Conservation (phyloP, 2,113 vertebrate species). For the Macquaria ambigua region DNA sequence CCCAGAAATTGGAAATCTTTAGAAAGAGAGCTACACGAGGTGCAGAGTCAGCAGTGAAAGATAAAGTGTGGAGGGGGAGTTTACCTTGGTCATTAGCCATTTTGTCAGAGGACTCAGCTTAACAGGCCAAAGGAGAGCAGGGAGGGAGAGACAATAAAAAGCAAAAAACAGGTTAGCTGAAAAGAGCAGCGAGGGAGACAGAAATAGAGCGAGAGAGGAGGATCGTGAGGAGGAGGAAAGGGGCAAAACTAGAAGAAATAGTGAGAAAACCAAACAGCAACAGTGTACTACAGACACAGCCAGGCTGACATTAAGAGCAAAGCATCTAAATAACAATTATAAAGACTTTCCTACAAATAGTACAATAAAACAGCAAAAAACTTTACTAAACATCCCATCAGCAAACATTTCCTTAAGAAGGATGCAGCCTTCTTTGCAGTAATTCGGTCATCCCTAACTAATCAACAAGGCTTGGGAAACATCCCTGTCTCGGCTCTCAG, state of each 20-base stretch:
- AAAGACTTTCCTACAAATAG: neutral
- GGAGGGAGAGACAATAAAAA: slow-evolving; percentile 89
- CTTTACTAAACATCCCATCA: neutral
- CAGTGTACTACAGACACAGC: slow-evolving; percentile 33
- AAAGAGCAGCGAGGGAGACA: slow-evolving; percentile 66
- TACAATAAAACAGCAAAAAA: neutral
- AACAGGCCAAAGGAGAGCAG: slow-evolving; percentile 87
- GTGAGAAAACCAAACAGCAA: slow-evolving; percentile 37
- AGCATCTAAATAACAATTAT: slow-evolving; percentile 19
- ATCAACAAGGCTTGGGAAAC: slow-evolving; percentile 16
- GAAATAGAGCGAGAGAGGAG: slow-evolving; percentile 46
- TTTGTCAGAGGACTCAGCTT: slow-evolving; percentile 99
- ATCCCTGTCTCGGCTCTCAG: neutral
- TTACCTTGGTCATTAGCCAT: slow-evolving; percentile 99
- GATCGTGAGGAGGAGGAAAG: slow-evolving; percentile 21
- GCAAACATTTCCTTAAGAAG: neutral
- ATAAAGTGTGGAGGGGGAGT: slow-evolving; percentile 78
- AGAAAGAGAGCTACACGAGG: slow-evolving; percentile 31
- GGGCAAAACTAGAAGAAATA: slow-evolving; percentile 28
- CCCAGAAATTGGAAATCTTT: slow-evolving; percentile 47
- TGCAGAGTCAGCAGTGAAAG: slow-evolving; percentile 70
- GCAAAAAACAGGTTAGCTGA: slow-evolving; percentile 86
- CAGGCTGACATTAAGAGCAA: slow-evolving; percentile 36
- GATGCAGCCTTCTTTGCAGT: neutral
- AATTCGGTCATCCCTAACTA: neutral